Evolutionary conservation across 2,888 invertebrate genomes (phyloP), one percentile per base, ranked within the genome.

Genomic region (Drosophila vallismaia): DNA sequence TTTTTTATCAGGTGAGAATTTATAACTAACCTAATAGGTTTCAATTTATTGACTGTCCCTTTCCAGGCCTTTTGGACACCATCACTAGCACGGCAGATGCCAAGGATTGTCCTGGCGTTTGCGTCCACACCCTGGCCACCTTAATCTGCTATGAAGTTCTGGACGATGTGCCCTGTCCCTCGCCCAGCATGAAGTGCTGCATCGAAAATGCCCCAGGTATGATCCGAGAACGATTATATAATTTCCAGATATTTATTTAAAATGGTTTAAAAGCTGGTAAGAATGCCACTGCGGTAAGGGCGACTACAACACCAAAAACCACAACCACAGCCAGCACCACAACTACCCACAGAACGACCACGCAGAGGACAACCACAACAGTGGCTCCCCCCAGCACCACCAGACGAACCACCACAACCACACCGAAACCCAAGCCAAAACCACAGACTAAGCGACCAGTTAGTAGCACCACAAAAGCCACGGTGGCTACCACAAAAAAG

Each of bases 31-130:
- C n/a, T 12, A 8, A 4, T 8, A 12, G n/a, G n/a, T 9, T 14
- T 19, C 2, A 1, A 1, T 19, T 42, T 19, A 14, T 19, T 9
- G 8, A 19, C 44, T 10, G 1, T 3, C 6, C 12, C 3, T 24
- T 69, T 69, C 6, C 5, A 97, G 97, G 97, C 82, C 93, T 97
- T 5, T 92, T 97, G 86, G 97, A 97, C 88, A 95, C 96, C 29
- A 94, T 97, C 89, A 96, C 97, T 67, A 96, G 95, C 74, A 97
- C 97, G 67, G 96, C 95, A 67, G 95, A 96, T 91, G 94, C 95
- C 64, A 96, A 96, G 92, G 95, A 96, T 90, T 97, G 97, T 89
- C 97, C 97, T 0, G 97, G 97, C 0, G 95, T 96, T 62, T 97
- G 97, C 91, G 96, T 97, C 71, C 97, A 97, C 89, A 94, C 96